phyloP scores from a whole-genome alignment of 2,113 vertebrate species.

The Acanthochromis polyacanthus region DNA sequence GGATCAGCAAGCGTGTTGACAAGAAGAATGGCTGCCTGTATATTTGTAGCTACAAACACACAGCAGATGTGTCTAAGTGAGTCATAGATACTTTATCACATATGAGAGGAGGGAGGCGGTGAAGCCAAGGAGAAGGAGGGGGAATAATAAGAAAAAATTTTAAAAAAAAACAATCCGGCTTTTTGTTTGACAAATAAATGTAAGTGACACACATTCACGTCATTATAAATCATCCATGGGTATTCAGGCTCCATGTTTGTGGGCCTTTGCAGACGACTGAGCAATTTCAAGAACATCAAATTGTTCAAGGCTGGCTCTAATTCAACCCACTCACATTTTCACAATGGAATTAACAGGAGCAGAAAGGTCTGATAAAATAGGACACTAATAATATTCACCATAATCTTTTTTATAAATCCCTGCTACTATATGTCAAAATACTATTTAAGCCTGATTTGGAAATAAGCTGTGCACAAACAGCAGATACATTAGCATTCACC shows the following conservation, averaged over 20 bases:
- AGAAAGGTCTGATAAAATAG: background rate
- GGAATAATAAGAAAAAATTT: background rate
- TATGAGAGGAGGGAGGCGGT: constrained; percentile 25
- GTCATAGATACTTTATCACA: constrained; percentile 44
- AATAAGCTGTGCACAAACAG: background rate
- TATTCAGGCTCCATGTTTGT: background rate
- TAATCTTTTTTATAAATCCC: background rate
- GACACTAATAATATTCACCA: background rate
- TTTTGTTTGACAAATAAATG: background rate
- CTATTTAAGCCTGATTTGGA: too few relatives aligned
- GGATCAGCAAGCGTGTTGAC: constrained; percentile 41
- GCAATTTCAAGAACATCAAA: background rate
- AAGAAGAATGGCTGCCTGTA: constrained; percentile 53
- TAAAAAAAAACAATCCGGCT: background rate
- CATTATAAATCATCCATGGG: background rate
- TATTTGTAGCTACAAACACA: constrained; percentile 41
- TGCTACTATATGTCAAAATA: too few relatives aligned
- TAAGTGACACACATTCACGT: background rate
- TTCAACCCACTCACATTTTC: background rate
- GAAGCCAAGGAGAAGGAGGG: background rate
- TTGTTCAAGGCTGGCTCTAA: background rate
- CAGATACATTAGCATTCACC: background rate
- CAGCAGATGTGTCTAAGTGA: constrained; percentile 47
- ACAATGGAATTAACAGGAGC: constrained; percentile 6
- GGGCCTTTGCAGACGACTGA: background rate